phyloP scores from a whole-genome alignment of 2,888 invertebrate genomes.

The Cephus runcator region DNA sequence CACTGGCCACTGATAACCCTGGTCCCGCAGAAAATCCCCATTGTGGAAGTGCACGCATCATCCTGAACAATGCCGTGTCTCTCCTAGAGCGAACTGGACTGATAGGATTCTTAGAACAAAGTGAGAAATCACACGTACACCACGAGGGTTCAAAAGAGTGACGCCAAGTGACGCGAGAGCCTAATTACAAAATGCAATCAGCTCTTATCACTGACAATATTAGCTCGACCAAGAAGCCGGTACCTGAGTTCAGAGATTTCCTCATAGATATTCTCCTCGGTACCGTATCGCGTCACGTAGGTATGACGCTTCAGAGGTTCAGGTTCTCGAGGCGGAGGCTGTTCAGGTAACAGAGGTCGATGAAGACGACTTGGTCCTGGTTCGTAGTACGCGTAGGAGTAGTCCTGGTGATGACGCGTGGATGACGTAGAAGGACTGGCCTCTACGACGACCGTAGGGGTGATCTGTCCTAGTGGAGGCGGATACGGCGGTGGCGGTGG shows the following conservation, averaged over 20 bases:
- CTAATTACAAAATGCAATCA: neutral
- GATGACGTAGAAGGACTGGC: conserved; percentile 9
- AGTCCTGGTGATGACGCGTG: conserved; percentile 68
- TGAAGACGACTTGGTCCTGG: conserved; percentile 73
- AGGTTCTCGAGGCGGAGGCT: neutral
- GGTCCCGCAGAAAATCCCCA: neutral
- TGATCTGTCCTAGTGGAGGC: conserved; percentile 66
- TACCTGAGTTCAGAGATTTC: conserved; percentile 77
- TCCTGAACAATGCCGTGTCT: neutral
- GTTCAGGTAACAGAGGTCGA: conserved; percentile 75
- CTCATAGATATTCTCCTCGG: conserved; percentile 86
- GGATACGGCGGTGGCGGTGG: conserved; percentile 81
- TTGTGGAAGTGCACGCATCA: neutral
- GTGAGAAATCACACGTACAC: neutral
- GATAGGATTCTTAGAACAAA: neutral
- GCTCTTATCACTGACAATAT: neutral
- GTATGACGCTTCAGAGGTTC: conserved; percentile 71
- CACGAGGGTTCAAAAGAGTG: neutral
- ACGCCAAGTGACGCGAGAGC: neutral
- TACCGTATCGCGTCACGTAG: conserved; percentile 82
- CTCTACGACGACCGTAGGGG: conserved; percentile 50
- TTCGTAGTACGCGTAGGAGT: conserved; percentile 87
- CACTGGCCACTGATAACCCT: neutral
- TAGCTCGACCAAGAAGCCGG: neutral
- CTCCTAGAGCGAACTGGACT: neutral